A percentile compares a stretch with the other conserved stretches of the same genome.
These are phyloP conservation scores for Danio kyathit DNA, from an alignment of 2,797 vertebrate species.

Conservation along the genomic window DNA sequence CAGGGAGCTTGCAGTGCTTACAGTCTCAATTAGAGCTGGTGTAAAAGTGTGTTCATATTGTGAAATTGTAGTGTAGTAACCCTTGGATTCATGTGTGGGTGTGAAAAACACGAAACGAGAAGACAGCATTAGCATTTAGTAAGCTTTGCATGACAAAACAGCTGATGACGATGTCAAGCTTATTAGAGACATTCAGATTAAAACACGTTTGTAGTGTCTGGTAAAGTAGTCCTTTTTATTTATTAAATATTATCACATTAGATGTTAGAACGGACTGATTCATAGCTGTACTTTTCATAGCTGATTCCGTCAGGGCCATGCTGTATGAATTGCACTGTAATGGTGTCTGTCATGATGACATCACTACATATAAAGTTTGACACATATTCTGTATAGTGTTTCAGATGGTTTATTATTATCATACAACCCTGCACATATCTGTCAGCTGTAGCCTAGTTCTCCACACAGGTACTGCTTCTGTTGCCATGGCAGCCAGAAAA, in stretches of 20 bases:
- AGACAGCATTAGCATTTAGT: conserved; percentile 5
- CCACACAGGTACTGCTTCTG: conserved; percentile 46
- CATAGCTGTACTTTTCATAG: background rate
- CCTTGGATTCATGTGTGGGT: background rate
- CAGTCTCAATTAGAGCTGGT: background rate
- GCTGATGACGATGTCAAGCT: background rate
- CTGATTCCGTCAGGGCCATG: background rate
- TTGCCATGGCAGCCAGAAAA: conserved; percentile 65
- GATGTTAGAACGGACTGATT: background rate
- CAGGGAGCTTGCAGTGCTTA: background rate
- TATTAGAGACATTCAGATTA: background rate
- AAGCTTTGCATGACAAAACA: background rate
- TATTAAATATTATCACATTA: background rate
- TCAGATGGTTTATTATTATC: conserved; percentile 33
- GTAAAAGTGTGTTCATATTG: background rate
- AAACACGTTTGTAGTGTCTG: background rate
- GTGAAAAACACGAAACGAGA: background rate
- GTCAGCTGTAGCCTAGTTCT: conserved; percentile 24
- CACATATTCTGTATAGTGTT: conserved; percentile 19
- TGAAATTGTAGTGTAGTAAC: background rate
- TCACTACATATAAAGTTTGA: conserved; percentile 18
- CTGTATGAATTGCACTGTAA: background rate
- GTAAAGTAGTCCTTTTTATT: too few relatives aligned
- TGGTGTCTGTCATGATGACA: conserved; percentile 23
- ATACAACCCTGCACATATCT: conserved; percentile 41